phyloP scores from a whole-genome alignment of 2,888 invertebrate genomes.

The Drosophila subsilvestris region DNA sequence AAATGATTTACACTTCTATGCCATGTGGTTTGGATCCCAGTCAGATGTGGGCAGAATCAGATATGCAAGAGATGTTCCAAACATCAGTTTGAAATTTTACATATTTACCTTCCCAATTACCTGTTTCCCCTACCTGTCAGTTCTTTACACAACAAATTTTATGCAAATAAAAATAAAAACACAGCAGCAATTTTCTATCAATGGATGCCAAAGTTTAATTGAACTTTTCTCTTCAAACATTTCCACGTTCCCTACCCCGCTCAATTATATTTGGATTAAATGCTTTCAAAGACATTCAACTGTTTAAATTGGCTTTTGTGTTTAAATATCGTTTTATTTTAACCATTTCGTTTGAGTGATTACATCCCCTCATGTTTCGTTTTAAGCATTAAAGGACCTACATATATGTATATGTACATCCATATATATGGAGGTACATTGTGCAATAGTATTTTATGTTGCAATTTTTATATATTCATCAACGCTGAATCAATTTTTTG shows the following conservation, averaged over 20 bases:
- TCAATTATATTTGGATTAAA: neutral
- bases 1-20: neutral
- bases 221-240: no score
- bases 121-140: no score
- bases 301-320: neutral
- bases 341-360: conserved; percentile 14
- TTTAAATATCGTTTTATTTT: conserved; percentile 5
- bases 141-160: no score
- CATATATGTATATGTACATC: neutral
- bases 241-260: neutral
- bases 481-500: conserved; percentile 36
- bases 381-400: conserved; percentile 9
- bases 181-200: neutral
- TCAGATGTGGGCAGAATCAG: no score
- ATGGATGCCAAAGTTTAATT: no score
- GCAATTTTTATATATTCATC: conserved; percentile 3
- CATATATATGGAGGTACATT: neutral
- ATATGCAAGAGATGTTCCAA: no score
- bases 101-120: neutral
- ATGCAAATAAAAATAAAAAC: no score
- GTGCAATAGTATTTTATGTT: conserved; percentile 22
- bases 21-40: no score
- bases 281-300: neutral
- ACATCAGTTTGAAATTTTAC: neutral
- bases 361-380: conserved; percentile 18